Conservation (phyloP, 1,140 invertebrate genomes). For the Drosophila repletoides region DNA sequence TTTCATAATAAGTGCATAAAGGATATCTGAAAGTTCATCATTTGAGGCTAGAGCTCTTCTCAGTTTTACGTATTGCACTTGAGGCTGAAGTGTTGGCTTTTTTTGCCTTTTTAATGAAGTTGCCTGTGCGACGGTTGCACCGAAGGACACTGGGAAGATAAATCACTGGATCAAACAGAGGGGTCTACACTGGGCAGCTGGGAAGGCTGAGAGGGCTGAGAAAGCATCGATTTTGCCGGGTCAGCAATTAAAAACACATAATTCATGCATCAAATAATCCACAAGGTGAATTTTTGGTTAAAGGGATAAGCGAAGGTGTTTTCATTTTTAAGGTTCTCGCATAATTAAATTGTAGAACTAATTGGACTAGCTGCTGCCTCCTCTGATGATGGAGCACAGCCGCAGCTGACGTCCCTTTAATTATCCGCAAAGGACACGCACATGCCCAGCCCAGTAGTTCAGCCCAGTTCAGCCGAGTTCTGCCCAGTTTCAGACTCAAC, state of each 20-base stretch:
- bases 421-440: constrained; percentile 41
- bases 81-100: constrained; percentile 10
- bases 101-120: constrained; percentile 67
- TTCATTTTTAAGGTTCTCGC: neutral
- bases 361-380: constrained; percentile 48
- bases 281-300: neutral
- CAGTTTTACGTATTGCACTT: constrained; percentile 17
- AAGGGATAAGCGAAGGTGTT: neutral
- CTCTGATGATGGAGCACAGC: constrained; percentile 50
- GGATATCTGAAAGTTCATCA: neutral
- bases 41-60: neutral
- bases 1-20: too few species aligned
- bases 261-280: constrained; percentile 58
- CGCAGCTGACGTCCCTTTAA: constrained; percentile 67
- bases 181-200: constrained; percentile 7
- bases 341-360: constrained; percentile 75
- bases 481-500: too few species aligned
- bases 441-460: neutral
- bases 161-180: constrained; percentile 48
- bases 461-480: too few species aligned
- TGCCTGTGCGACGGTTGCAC: neutral
- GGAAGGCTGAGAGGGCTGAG: neutral
- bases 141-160: constrained; percentile 52
- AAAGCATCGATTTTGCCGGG: constrained; percentile 32
- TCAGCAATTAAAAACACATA: constrained; percentile 78